These are phyloP conservation scores for Acronicta psi DNA, from an alignment of 2,888 invertebrate genomes.

Conservation along the genomic window DNA sequence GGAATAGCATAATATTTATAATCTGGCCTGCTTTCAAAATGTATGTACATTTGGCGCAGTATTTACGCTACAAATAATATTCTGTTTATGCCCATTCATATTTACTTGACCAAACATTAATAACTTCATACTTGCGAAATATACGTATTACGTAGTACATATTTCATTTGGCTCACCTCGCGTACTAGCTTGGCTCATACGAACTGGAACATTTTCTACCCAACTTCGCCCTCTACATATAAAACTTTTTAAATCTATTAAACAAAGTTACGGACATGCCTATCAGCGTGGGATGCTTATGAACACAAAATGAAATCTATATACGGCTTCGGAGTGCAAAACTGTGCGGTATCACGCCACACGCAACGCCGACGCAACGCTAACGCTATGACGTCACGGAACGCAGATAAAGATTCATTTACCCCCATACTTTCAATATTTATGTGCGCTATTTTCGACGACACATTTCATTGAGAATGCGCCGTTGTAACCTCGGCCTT, in stretches of 20 bases:
- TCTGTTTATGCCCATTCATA: slow-evolving; percentile 27
- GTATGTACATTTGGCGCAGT: slow-evolving; percentile 12
- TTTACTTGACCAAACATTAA: slow-evolving; percentile 38
- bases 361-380: slow-evolving; percentile 50
- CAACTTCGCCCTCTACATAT: slow-evolving; percentile 58
- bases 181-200: slow-evolving; percentile 49
- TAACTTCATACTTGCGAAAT: slow-evolving; percentile 32
- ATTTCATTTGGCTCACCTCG: slow-evolving; percentile 42
- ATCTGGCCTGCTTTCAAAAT: slow-evolving; percentile 9
- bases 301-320: slow-evolving; percentile 49
- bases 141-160: slow-evolving; percentile 21
- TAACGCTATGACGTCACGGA: slow-evolving; percentile 52
- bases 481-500: slow-evolving; percentile 35
- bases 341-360: slow-evolving; percentile 53
- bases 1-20: slow-evolving; percentile 17
- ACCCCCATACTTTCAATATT: slow-evolving; percentile 39
- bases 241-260: slow-evolving; percentile 69
- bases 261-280: slow-evolving; percentile 51
- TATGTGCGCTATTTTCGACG: slow-evolving; percentile 39
- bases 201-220: slow-evolving; percentile 38
- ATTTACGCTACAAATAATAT: slow-evolving; percentile 29
- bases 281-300: slow-evolving; percentile 42
- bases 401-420: slow-evolving; percentile 42
- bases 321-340: slow-evolving; percentile 33
- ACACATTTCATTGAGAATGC: slow-evolving; percentile 49